Evolutionary conservation across 2,888 invertebrate genomes (phyloP).

Genomic region (Tipula unca): DNA sequence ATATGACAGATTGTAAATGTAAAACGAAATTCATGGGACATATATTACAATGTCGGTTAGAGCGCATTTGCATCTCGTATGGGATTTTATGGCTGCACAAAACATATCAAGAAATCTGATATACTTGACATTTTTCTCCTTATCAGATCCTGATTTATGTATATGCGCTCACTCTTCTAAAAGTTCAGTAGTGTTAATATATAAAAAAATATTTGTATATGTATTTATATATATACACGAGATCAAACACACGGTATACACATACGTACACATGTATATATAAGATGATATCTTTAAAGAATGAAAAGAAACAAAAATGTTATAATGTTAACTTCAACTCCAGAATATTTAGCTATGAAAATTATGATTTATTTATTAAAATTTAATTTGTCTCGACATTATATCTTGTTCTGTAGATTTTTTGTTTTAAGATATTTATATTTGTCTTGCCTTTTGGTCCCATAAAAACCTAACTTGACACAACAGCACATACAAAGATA

Average conservation of each 20-base stretch:
- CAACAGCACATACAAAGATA: not conserved
- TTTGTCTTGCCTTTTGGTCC: not conserved
- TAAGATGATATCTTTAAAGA: not conserved
- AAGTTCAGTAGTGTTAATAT: not conserved
- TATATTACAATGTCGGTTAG: not conserved
- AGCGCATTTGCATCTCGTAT: not conserved
- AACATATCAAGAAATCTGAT: not conserved
- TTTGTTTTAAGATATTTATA: not conserved
- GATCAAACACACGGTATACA: not conserved
- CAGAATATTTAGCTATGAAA: slow-evolving; percentile 4
- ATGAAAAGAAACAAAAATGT: not conserved
- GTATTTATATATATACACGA: not conserved
- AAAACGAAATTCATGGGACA: not conserved
- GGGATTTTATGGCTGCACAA: not conserved
- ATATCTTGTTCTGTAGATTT: slow-evolving; percentile 1
- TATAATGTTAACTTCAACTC: not conserved
- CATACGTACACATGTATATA: not conserved
- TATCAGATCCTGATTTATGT: not conserved
- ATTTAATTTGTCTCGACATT: slow-evolving; percentile 15
- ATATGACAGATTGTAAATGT: not conserved
- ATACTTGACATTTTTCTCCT: not conserved
- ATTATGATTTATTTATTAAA: slow-evolving; percentile 19
- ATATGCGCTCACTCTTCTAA: not conserved
- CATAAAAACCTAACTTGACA: slow-evolving; percentile 15
- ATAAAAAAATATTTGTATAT: not conserved